Evolutionary conservation across 2,888 invertebrate genomes (phyloP), one percentile per base, ranked within the genome.

Genomic region (Deilephila porcellus): DNA sequence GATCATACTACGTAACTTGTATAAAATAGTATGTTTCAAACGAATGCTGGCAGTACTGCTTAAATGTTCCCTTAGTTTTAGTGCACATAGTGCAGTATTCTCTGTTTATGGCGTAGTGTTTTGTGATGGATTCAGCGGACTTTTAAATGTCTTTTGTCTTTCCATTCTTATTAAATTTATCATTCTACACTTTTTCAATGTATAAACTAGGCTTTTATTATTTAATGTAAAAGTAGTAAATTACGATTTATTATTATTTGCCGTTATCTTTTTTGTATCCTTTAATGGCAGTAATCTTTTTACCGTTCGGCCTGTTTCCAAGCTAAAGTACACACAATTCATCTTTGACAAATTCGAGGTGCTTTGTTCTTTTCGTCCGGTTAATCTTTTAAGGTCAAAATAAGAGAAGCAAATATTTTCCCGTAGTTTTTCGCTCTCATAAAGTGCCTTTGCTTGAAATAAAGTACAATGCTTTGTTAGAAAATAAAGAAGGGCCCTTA

Each of bases 91-190:
- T 25, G 25, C 25, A 25, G 25, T 25, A 25, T 25, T 25, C 25
- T 25, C 25, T 25, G 25, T 25, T 25, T 25, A 25, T 25, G 25
- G 20, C 20, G 4, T 64, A 20, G 20, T 11, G 37, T 20, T 64
- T 20, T 64, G 20, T 64, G 34, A n/a, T 20, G 7, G 37, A 11
- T 64, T 20, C 20, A 63, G n/a, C 64, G 11, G 37, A 64, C 37
- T 64, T 8, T 63, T 34, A 64, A 64, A 37, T 64, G 4, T 37
- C 64, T 64, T 64, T 64, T 37, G 19, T 64, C n/a, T 45, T n/a
- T 7, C 17, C 1, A 34, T n/a, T 34, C 19, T 62, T 34, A 62
- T 62, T 19, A 32, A 32, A 32, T 32, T 63, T 34, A 63, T 3
- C n/a, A 63, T 63, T 34, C 19, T 19, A 34, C 19, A 29, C 3